A percentile compares a stretch with the other conserved stretches of the same genome.
These are phyloP conservation scores for Melieria omissa DNA, from an alignment of 2,888 invertebrate species.

Conservation along the genomic window DNA sequence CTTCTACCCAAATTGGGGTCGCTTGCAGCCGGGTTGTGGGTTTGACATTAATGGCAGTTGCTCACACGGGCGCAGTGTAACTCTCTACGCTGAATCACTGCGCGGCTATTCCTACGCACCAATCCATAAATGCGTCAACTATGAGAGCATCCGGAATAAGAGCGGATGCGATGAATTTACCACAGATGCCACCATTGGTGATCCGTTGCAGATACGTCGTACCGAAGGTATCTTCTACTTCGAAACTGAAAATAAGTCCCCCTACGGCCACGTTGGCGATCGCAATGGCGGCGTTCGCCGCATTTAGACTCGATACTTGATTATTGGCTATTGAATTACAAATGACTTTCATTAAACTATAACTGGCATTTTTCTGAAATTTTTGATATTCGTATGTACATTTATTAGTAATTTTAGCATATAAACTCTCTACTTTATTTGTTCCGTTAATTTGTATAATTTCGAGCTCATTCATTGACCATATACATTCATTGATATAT, in stretches of 20 bases:
- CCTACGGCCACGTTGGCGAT: slow-evolving; percentile 33
- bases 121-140: slow-evolving; percentile 39
- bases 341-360: too few relatives aligned
- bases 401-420: slow-evolving; percentile 12
- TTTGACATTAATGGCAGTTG: slow-evolving; percentile 59
- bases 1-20: slow-evolving; percentile 69
- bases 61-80: slow-evolving; percentile 63
- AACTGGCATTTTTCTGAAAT: background rate
- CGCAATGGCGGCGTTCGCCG: too few relatives aligned
- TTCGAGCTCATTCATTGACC: slow-evolving; percentile 13
- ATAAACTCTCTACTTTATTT: slow-evolving; percentile 9
- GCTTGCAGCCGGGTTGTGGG: slow-evolving; percentile 69
- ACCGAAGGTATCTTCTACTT: slow-evolving; percentile 45
- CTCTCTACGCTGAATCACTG: slow-evolving; percentile 65
- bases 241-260: slow-evolving; percentile 36
- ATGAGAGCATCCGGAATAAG: slow-evolving; percentile 33
- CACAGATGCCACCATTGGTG: slow-evolving; percentile 38
- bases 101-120: slow-evolving; percentile 43
- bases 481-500: background rate
- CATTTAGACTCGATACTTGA: too few relatives aligned
- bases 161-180: slow-evolving; percentile 28
- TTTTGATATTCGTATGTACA: background rate
- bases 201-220: slow-evolving; percentile 41
- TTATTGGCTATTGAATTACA: too few relatives aligned
- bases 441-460: slow-evolving; percentile 1